Evolutionary conservation across 1,140 invertebrate genomes (phyloP).

Genomic region (Chymomyza costata): DNA sequence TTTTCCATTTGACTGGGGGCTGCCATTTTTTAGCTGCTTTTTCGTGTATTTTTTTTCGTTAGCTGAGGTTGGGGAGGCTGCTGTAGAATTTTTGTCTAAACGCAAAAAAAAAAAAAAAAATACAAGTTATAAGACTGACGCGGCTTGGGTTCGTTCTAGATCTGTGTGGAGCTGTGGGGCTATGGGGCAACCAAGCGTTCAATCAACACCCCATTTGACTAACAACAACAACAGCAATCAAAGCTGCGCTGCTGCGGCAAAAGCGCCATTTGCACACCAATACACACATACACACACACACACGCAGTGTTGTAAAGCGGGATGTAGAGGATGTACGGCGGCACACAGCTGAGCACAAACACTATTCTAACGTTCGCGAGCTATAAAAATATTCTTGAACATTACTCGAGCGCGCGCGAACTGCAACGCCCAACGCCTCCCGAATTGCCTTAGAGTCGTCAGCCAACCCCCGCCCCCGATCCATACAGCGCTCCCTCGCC

Average conservation of each 20-base stretch:
- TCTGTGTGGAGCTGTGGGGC: neutral
- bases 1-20: slow-evolving; percentile 12
- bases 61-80: too few relatives aligned
- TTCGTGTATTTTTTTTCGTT: neutral
- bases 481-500: too few relatives aligned
- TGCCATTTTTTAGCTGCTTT: slow-evolving; percentile 12
- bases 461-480: neutral
- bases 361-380: slow-evolving; percentile 72
- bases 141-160: neutral
- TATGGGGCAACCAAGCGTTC: slow-evolving; percentile 48
- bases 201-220: slow-evolving; percentile 72
- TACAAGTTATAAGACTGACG: slow-evolving; percentile 21
- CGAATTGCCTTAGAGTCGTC: too few relatives aligned
- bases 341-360: slow-evolving; percentile 38
- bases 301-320: too few relatives aligned
- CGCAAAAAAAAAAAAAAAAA: slow-evolving; percentile 45
- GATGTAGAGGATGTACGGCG: too few relatives aligned
- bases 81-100: slow-evolving; percentile 69
- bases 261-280: neutral
- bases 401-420: slow-evolving; percentile 55
- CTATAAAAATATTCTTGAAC: slow-evolving; percentile 71
- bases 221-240: slow-evolving; percentile 36
- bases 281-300: neutral
- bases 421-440: too few relatives aligned
- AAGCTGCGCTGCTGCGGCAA: slow-evolving; percentile 18